Conservation (phyloP, 2,888 invertebrate genomes). For the Neoscelio sp. region DNA sequence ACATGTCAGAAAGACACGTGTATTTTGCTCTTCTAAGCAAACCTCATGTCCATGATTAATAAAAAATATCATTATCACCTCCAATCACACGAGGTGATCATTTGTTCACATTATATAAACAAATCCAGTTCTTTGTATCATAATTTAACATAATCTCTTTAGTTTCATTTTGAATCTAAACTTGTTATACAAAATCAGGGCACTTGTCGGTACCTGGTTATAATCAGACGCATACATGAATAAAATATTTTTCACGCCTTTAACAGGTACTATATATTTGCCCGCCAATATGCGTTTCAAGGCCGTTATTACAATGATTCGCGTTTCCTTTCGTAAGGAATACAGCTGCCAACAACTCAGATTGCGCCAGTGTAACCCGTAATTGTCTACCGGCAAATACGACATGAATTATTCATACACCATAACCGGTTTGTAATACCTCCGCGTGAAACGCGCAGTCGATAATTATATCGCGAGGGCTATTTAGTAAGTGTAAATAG, state of each 20-base stretch:
- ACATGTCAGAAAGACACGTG: no score
- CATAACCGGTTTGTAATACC: slow-evolving; percentile 41
- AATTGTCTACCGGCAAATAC: slow-evolving; percentile 53
- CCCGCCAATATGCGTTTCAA: slow-evolving; percentile 25
- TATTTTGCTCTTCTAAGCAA: no score
- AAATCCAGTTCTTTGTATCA: no score
- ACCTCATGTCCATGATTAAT: no score
- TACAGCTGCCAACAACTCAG: slow-evolving; percentile 41
- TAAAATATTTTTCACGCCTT: slow-evolving; percentile 36
- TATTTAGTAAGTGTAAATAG: slow-evolving; percentile 28
- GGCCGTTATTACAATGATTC: slow-evolving; percentile 46
- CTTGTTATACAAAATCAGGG: not conserved
- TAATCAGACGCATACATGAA: slow-evolving; percentile 23
- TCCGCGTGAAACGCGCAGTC: slow-evolving; percentile 23
- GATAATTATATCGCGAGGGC: slow-evolving; percentile 39
- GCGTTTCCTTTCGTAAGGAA: slow-evolving; percentile 47
- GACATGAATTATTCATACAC: slow-evolving; percentile 59
- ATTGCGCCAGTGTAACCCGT: slow-evolving; percentile 45
- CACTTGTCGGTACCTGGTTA: slow-evolving; percentile 8
- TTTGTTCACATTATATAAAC: no score
- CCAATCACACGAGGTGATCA: no score
- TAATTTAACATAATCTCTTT: no score
- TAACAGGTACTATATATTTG: slow-evolving; percentile 30
- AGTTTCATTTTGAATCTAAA: no score
- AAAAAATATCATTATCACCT: no score